Evolutionary conservation across 2,797 vertebrate genomes (phyloP).

Genomic region (Cryptoblepharus egeriae): DNA sequence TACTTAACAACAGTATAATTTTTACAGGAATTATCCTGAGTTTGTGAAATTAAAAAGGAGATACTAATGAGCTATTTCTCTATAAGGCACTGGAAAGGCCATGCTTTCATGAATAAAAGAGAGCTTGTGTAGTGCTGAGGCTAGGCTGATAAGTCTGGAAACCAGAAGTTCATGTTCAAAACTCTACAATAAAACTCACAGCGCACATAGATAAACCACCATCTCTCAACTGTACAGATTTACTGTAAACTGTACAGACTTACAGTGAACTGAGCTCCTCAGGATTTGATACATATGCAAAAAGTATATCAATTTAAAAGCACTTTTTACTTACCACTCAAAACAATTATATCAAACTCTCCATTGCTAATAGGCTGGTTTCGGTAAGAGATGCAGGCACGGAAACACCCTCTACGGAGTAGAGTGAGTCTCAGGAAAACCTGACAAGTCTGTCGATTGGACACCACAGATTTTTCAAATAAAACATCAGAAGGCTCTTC

Average conservation of each 20-base stretch:
- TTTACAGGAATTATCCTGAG: background rate
- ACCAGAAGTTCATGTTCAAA: background rate
- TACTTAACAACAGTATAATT: background rate
- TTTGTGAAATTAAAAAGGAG: too few relatives aligned
- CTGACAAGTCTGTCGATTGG: conserved; percentile 90
- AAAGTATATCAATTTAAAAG: conserved; percentile 8
- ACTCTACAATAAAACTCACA: background rate
- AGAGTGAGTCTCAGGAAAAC: conserved; percentile 91
- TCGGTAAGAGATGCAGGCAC: conserved; percentile 91
- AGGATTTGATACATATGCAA: background rate
- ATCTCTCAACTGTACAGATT: background rate
- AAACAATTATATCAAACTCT: conserved; percentile 98
- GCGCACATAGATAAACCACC: background rate
- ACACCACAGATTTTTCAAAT: conserved; percentile 88
- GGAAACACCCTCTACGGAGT: conserved; percentile 92
- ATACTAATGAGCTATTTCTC: too few relatives aligned
- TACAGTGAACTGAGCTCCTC: background rate
- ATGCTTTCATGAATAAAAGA: background rate
- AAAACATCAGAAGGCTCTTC: conserved; percentile 86
- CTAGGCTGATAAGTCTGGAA: background rate
- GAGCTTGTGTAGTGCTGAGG: background rate
- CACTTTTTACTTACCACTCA: conserved; percentile 87
- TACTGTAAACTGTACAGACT: too few relatives aligned
- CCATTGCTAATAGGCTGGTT: conserved; percentile 95
- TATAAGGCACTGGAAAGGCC: background rate